These are phyloP conservation scores for Enoplosus armatus DNA, from an alignment of 2,797 vertebrate genomes.

Conservation along the genomic window DNA sequence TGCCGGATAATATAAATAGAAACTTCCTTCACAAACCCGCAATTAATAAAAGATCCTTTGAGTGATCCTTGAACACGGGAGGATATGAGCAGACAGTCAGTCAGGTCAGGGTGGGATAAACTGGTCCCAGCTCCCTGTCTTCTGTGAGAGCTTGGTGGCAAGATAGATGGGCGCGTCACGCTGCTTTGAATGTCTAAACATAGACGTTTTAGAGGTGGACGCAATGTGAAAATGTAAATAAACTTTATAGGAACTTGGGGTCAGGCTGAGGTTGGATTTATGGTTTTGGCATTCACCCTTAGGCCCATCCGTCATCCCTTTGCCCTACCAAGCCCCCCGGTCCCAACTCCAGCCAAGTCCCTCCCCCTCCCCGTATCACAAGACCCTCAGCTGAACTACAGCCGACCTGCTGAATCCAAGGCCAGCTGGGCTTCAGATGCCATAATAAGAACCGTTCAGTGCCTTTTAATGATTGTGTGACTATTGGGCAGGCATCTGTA, in stretches of 20 bases:
- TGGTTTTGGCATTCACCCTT: conserved; percentile 89
- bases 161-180: conserved; percentile 71
- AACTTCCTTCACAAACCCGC: conserved; percentile 64
- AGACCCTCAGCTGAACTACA: conserved; percentile 94
- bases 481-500: conserved; percentile 49
- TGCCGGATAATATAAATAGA: conserved; percentile 74
- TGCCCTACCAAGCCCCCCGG: conserved; percentile 59
- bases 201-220: conserved; percentile 83
- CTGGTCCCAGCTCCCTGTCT: conserved; percentile 66
- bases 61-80: conserved; percentile 63
- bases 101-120: conserved; percentile 72
- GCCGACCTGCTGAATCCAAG: conserved; percentile 91
- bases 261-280: conserved; percentile 88
- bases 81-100: conserved; percentile 66
- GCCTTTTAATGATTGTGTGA: conserved; percentile 79
- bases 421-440: conserved; percentile 91
- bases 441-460: conserved; percentile 91
- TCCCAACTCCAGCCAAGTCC: conserved; percentile 73
- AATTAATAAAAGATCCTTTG: conserved; percentile 82
- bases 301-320: conserved; percentile 88
- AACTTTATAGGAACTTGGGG: conserved; percentile 88
- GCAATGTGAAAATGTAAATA: conserved; percentile 91
- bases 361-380: conserved; percentile 83
- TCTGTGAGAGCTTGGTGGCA: conserved; percentile 57
- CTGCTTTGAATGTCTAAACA: conserved; percentile 85